Base-by-base conservation (phyloP, 23 tunicate genomes). In the Halocynthia roretzi region DNA sequence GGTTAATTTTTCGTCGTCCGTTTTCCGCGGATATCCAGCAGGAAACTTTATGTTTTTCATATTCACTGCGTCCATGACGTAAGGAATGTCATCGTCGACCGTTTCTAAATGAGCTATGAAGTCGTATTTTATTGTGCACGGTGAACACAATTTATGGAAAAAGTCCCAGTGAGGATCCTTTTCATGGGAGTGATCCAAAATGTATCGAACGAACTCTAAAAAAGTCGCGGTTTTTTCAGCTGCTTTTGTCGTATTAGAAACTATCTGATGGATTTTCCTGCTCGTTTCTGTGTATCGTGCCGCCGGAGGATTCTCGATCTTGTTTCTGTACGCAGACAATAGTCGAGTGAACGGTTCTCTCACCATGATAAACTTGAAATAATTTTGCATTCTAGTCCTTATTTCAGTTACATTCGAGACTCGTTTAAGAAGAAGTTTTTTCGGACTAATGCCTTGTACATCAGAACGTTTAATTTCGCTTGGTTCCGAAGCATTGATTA, bases 101-200 rank as follows among this genome's bases (percentile, higher is more conserved):
- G 80, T 75, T 57, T 75, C 80, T 7, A 54, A 56, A 50, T 61
- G 58, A 10, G 64, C 80, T 23, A 75, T 75, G 22, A 53, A 75
- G 66, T 75, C 44, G 66, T 75, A 75, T 12, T 75, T 56, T 20
- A 75, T 61, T n/a, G 49, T 18, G 50, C 80, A 75, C 66, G 80
- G 80, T 18, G 80, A 58, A 40, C 80, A 75, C 22, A 75, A 52
- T 8, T 8, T 40, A 21, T 56, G 44, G 67, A 56, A 75, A 6
- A 55, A 57, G 10, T 61, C 67, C 80, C 80, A 75, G 44, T 75
- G 70, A 20, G 10, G 22, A 65, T 65, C 62, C 0, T 49, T 8
- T 15, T 69, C 52, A 7, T 14, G 54, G 11, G 73, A 54, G 0
- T 7, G 52, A 7, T 7, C 23, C 8, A 6, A 49, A 8, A 8